A percentile compares a stretch with the other conserved stretches of the same genome.
Conservation (phyloP, 1,140 invertebrate genomes). For the Halyomorpha halys region DNA sequence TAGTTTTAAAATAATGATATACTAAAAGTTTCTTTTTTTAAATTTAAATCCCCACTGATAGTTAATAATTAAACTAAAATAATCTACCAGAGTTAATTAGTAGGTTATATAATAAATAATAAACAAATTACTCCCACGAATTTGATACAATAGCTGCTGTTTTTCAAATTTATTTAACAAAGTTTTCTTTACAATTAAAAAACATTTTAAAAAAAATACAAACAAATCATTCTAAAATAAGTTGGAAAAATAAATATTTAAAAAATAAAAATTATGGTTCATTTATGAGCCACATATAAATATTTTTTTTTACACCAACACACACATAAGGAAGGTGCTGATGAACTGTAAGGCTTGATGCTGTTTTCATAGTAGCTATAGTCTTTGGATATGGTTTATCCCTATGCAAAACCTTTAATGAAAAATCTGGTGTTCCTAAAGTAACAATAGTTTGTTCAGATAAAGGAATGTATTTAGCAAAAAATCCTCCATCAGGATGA, state of each 20-base stretch:
- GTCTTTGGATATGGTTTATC: conserved; percentile 2
- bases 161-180: no score
- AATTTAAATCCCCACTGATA: no score
- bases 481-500: conserved; percentile 11
- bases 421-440: conserved; percentile 14
- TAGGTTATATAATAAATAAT: no score
- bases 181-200: no score
- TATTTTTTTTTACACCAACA: conserved; percentile 47
- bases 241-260: background rate
- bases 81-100: no score
- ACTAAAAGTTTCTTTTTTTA: no score
- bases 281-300: conserved; percentile 50
- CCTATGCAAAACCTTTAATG: conserved; percentile 7
- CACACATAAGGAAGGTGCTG: conserved; percentile 49
- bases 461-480: conserved; percentile 18
- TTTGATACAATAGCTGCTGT: no score
- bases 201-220: no score
- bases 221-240: no score
- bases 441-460: conserved; percentile 16
- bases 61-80: no score
- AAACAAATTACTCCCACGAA: no score
- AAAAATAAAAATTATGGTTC: background rate
- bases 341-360: conserved; percentile 51
- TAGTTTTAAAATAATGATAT: no score
- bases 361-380: conserved; percentile 4